These are phyloP conservation scores for Sympetrum striolatum DNA, from an alignment of 2,888 invertebrate species.

Conservation along the genomic window DNA sequence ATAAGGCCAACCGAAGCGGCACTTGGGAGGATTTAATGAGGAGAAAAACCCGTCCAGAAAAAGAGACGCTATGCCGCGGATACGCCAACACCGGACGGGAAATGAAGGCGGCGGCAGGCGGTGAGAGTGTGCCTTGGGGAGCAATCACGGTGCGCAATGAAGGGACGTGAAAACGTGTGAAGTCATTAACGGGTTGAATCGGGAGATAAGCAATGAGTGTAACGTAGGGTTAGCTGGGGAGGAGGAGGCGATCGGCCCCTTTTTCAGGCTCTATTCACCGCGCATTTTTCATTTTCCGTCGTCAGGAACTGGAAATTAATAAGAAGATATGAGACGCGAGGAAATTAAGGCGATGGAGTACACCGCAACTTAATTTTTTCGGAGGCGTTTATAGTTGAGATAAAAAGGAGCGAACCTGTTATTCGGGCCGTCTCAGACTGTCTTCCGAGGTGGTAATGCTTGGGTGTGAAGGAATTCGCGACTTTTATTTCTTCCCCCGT, in stretches of 20 bases:
- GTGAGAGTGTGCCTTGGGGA: background rate
- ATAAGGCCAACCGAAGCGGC: background rate
- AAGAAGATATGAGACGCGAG: background rate
- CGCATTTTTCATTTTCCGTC: background rate
- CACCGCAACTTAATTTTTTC: background rate
- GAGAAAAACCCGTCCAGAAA: background rate
- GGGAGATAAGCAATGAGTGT: background rate
- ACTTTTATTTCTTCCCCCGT: background rate
- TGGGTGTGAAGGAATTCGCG: background rate
- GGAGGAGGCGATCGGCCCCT: background rate
- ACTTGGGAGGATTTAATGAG: background rate
- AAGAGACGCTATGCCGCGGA: background rate
- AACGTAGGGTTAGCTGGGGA: background rate
- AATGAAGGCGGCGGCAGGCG: background rate
- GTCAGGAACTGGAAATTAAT: background rate
- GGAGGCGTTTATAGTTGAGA: background rate
- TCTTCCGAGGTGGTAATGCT: background rate
- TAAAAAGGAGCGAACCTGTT: background rate
- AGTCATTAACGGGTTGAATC: conserved; percentile 1
- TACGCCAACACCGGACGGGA: background rate
- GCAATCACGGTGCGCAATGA: background rate
- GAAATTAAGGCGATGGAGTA: background rate
- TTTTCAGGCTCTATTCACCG: no score
- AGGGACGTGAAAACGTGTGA: background rate
- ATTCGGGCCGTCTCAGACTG: background rate